phyloP scores from a whole-genome alignment of 2,797 vertebrate genomes.

The Sparidentex hasta region DNA sequence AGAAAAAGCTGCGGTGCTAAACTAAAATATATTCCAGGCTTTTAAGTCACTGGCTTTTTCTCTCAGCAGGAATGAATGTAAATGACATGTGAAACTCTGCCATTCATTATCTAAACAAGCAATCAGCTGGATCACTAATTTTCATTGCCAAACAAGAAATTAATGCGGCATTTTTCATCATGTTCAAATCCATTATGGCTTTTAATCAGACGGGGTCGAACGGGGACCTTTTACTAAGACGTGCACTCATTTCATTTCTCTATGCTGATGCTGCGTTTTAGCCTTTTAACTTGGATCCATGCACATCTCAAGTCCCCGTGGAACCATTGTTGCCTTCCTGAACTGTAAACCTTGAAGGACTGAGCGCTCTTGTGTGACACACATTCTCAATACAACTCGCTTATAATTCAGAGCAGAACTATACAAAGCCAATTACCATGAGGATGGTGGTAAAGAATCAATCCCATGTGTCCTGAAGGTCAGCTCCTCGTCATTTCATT shows the following conservation, averaged over 20 bases:
- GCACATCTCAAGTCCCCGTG: slow-evolving; percentile 64
- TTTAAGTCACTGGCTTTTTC: slow-evolving; percentile 36
- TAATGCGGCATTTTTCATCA: slow-evolving; percentile 15
- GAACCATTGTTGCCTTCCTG: slow-evolving; percentile 70
- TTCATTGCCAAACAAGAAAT: slow-evolving; percentile 42
- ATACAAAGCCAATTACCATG: slow-evolving; percentile 78
- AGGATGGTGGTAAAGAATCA: slow-evolving; percentile 75
- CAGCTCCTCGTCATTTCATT: slow-evolving; percentile 75
- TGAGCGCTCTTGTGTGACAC: slow-evolving; percentile 71
- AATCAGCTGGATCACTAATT: slow-evolving; percentile 36
- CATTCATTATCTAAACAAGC: slow-evolving; percentile 46
- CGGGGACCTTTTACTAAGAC: slow-evolving; percentile 33
- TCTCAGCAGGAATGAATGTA: slow-evolving; percentile 19
- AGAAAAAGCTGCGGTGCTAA: slow-evolving; percentile 57
- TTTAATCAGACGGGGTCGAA: slow-evolving; percentile 39
- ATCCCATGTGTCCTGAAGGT: slow-evolving; percentile 81
- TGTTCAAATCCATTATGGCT: slow-evolving; percentile 41
- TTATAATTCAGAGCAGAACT: slow-evolving; percentile 78
- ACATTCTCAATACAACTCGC: slow-evolving; percentile 63
- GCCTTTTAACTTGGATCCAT: slow-evolving; percentile 59
- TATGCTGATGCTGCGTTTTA: slow-evolving; percentile 64
- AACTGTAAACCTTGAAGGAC: slow-evolving; percentile 79
- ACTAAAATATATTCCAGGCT: slow-evolving; percentile 39
- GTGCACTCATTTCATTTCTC: slow-evolving; percentile 15
- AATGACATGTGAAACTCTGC: slow-evolving; percentile 2